Conservation (phyloP, 2,797 vertebrate species). For the Antennarius maculatus region DNA sequence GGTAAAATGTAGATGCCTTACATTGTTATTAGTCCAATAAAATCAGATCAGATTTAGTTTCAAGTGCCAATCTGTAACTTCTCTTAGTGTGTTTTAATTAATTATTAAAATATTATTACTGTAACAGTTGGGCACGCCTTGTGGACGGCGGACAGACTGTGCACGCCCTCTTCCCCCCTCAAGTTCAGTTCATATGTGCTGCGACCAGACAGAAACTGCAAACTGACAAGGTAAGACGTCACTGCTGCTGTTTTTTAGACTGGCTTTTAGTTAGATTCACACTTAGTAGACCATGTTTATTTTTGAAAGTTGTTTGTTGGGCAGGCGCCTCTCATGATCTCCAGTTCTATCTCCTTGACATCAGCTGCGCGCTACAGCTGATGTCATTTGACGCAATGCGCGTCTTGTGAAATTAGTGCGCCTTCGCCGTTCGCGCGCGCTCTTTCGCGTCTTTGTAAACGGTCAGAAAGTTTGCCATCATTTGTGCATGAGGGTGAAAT, state of each 20-base stretch:
- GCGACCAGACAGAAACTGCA: slow-evolving; percentile 19
- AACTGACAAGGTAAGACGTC: slow-evolving; percentile 58
- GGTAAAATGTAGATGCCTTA: no score
- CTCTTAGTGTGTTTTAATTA: no score
- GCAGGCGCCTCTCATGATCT: neutral
- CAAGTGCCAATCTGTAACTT: no score
- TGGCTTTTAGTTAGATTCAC: neutral
- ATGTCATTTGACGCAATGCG: neutral
- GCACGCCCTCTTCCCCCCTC: slow-evolving; percentile 49
- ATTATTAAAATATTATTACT: neutral
- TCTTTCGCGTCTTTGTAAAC: neutral
- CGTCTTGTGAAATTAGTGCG: neutral
- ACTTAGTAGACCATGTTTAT: no score
- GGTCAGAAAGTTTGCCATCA: slow-evolving; percentile 6
- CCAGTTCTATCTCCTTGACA: neutral
- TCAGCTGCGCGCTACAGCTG: slow-evolving; percentile 15
- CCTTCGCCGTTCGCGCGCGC: neutral
- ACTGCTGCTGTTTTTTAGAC: neutral
- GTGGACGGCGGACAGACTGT: slow-evolving; percentile 13
- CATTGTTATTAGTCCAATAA: no score
- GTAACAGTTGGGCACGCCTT: slow-evolving; percentile 26
- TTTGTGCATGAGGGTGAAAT: slow-evolving; percentile 5
- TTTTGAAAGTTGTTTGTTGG: neutral
- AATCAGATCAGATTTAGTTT: no score
- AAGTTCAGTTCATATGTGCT: neutral